These are phyloP conservation scores for Leptodactylus fuscus DNA, from an alignment of 2,113 vertebrate species.

Conservation along the genomic window DNA sequence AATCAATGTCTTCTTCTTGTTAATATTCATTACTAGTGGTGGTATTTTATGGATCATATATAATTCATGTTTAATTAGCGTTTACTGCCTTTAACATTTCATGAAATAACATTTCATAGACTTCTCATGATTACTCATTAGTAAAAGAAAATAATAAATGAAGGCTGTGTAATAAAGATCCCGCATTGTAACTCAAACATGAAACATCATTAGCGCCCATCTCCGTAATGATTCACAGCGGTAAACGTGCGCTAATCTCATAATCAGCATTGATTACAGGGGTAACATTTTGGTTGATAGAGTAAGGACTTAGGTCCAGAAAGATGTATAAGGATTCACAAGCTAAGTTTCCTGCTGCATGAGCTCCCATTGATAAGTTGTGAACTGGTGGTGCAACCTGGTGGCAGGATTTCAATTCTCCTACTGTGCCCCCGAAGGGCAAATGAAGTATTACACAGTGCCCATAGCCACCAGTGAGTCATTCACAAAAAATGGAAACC, in stretches of 20 bases:
- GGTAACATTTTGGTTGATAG: background rate
- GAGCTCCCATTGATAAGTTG: background rate
- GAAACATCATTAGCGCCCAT: slow-evolving; percentile 31
- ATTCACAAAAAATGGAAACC: too few species aligned
- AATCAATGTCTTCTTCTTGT: slow-evolving; percentile 47
- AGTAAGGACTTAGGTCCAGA: background rate
- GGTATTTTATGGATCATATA: slow-evolving; percentile 57
- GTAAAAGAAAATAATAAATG: slow-evolving; percentile 50
- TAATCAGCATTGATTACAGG: background rate
- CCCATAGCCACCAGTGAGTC: too few species aligned
- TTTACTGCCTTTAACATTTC: slow-evolving; percentile 57
- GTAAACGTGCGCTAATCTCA: slow-evolving; percentile 14
- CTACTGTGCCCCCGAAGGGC: background rate
- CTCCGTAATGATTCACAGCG: slow-evolving; percentile 19
- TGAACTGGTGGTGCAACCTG: background rate
- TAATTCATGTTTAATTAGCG: slow-evolving; percentile 61
- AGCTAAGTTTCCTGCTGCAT: background rate
- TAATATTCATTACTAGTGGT: slow-evolving; percentile 52
- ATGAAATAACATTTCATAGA: slow-evolving; percentile 57
- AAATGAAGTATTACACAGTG: background rate
- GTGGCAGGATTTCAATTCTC: too few species aligned
- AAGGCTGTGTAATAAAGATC: slow-evolving; percentile 34
- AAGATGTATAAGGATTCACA: background rate
- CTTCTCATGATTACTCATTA: slow-evolving; percentile 58
- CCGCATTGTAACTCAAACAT: slow-evolving; percentile 42